Evolutionary conservation across 2,888 invertebrate genomes (phyloP).

Genomic region (Rhingia campestris): DNA sequence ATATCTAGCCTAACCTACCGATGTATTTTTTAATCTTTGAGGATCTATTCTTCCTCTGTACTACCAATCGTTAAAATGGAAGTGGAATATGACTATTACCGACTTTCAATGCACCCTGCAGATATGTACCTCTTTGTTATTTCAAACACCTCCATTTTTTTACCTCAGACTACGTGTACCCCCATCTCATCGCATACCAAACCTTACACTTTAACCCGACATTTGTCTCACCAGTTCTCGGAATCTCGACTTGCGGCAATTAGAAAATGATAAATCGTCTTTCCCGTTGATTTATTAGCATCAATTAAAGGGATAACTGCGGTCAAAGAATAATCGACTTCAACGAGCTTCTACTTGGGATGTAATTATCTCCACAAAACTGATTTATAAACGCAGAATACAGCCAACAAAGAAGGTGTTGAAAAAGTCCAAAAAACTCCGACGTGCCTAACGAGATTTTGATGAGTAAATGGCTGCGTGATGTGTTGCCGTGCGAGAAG

Average conservation of each 20-base stretch:
- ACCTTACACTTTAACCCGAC: no score
- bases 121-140: no score
- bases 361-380: slow-evolving; percentile 60
- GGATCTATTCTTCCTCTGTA: no score
- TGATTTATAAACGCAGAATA: slow-evolving; percentile 39
- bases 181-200: no score
- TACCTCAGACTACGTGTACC: no score
- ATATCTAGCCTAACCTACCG: no score
- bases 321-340: slow-evolving; percentile 23
- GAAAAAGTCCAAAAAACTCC: slow-evolving; percentile 43
- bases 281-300: slow-evolving; percentile 57
- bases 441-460: slow-evolving; percentile 64
- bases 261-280: slow-evolving; percentile 54
- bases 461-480: slow-evolving; percentile 46
- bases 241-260: slow-evolving; percentile 22
- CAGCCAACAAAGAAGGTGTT: slow-evolving; percentile 39
- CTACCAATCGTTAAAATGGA: no score
- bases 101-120: no score
- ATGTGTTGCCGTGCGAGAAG: slow-evolving; percentile 2
- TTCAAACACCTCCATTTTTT: no score
- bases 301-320: slow-evolving; percentile 45
- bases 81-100: no score
- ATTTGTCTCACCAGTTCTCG: no score
- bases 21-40: no score
- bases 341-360: slow-evolving; percentile 43